Conservation (phyloP, 2,113 vertebrate genomes). For the Tragulus kanchil region DNA sequence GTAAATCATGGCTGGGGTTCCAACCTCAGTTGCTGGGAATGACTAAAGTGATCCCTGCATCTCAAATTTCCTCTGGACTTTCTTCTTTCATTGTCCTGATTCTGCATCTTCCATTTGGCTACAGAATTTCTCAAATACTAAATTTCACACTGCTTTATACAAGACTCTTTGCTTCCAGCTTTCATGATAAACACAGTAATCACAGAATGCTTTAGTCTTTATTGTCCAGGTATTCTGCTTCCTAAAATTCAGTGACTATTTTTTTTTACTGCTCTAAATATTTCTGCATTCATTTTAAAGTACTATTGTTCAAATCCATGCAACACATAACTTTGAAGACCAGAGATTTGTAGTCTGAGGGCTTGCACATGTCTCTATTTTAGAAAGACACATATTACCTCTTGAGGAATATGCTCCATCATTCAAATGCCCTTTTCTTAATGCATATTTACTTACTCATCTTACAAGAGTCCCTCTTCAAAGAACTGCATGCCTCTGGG, state of each 20-base stretch:
- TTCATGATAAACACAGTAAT: constrained; percentile 13
- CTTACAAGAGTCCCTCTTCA: not conserved
- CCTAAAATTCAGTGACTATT: not conserved
- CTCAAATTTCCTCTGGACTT: not conserved
- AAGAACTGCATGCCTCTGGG: not conserved
- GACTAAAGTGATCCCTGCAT: not conserved
- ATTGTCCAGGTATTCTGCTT: not conserved
- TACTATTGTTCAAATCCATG: not conserved
- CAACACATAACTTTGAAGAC: constrained; percentile 11
- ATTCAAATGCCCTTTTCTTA: constrained; percentile 20
- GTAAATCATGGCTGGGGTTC: not conserved
- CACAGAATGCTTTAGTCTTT: not conserved
- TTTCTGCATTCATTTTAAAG: constrained; percentile 30
- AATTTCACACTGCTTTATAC: not conserved
- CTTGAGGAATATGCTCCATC: not conserved
- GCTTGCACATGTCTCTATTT: not conserved
- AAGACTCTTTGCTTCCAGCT: not conserved
- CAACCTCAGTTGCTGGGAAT: not conserved
- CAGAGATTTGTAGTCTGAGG: not conserved
- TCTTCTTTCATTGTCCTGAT: not conserved
- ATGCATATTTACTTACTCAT: not conserved
- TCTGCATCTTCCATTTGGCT: constrained; percentile 11
- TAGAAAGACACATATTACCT: constrained; percentile 44
- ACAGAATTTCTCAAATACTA: not conserved
- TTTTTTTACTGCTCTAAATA: not conserved